phyloP scores from a whole-genome alignment of 2,797 vertebrate genomes.

The Lagocephalus sceleratus region DNA sequence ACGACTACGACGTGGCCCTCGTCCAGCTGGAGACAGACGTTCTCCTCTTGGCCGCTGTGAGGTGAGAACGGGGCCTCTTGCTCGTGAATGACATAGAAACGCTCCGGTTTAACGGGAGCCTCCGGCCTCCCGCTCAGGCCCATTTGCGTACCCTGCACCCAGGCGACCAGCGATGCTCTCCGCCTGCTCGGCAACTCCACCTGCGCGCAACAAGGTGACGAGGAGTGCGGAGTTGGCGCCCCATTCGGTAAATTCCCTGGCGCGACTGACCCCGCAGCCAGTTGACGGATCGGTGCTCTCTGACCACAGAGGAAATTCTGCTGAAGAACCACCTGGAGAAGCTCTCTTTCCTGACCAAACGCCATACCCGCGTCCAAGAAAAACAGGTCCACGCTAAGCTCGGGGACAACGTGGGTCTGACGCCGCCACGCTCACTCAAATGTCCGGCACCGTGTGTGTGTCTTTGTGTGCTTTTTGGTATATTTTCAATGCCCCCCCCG shows the following conservation, averaged over 20 bases:
- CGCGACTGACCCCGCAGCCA: too few species aligned
- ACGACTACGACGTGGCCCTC: conserved; percentile 68
- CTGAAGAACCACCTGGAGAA: conserved; percentile 31
- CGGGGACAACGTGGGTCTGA: conserved; percentile 43
- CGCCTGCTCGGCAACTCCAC: conserved; percentile 10
- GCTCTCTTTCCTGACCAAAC: conserved; percentile 51
- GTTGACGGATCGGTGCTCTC: conserved; percentile 13
- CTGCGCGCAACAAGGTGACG: too few species aligned
- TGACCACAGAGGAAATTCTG: conserved; percentile 47
- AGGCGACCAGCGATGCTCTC: conserved; percentile 56
- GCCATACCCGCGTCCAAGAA: rapidly evolving
- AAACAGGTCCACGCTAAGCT: conserved; percentile 51
- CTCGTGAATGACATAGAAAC: too few species aligned
- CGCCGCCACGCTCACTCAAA: neutral
- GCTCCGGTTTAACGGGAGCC: neutral
- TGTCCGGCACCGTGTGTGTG: neutral
- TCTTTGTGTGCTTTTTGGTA: too few species aligned
- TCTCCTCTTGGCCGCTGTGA: rapidly evolving
- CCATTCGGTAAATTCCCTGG: neutral
- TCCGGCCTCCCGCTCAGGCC: conserved; percentile 41
- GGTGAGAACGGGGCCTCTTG: conserved; percentile 34
- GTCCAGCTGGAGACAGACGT: conserved; percentile 31
- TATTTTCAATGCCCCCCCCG: neutral
- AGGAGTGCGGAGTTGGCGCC: too few species aligned
- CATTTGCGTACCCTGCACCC: conserved; percentile 69